phyloP scores from a whole-genome alignment of 1,140 invertebrate genomes.

The Aphis gossypii region DNA sequence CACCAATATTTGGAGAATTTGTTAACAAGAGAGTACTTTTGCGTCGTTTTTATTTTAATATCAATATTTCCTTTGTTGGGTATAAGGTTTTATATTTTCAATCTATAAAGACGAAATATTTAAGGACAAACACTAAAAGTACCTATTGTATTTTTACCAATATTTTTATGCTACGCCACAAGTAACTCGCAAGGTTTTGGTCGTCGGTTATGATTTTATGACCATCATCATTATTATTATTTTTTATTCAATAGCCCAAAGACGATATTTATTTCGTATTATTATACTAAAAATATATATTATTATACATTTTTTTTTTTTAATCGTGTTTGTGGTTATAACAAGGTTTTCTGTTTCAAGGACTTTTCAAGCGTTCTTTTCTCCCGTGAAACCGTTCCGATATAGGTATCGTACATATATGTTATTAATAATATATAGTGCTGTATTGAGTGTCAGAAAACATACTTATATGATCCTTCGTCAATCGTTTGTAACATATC shows the following conservation, averaged over 20 bases:
- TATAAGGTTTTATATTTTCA: neutral
- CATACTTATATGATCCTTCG: neutral
- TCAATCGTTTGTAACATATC: neutral
- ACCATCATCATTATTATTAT: neutral
- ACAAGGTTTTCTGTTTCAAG: slow-evolving; percentile 17
- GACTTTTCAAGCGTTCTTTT: neutral
- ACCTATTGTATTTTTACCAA: slow-evolving; percentile 10
- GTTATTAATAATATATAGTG: neutral
- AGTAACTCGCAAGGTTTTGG: neutral
- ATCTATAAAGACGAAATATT: neutral
- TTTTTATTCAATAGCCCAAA: neutral
- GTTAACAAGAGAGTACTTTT: neutral
- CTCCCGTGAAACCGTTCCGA: neutral
- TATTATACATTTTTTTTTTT: neutral
- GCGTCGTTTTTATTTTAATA: neutral
- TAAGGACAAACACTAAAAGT: neutral
- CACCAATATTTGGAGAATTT: neutral
- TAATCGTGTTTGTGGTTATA: neutral
- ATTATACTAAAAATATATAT: neutral
- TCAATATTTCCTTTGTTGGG: neutral
- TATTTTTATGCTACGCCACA: neutral
- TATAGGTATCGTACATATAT: neutral
- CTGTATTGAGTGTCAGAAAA: neutral
- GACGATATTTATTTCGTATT: slow-evolving; percentile 13
- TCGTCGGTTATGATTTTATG: neutral